Percentiles rank a stretch among this genome's conserved stretches.
phyloP scores from a whole-genome alignment of 1,140 invertebrate genomes.

The Leptinotarsa texana region DNA sequence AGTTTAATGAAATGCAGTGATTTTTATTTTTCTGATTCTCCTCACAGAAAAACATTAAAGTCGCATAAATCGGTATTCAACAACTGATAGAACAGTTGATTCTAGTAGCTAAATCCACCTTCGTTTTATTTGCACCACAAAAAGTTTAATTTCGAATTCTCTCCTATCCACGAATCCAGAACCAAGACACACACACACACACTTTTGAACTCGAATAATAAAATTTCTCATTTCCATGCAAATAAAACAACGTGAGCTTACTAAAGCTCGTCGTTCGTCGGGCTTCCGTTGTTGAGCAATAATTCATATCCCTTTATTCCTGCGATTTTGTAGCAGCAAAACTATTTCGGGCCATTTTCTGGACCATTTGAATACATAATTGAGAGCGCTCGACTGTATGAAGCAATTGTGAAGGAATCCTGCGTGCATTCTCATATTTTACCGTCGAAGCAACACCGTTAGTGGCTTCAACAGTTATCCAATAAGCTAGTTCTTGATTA shows the following conservation, averaged over 20 bases:
- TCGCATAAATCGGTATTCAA: no score
- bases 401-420: constrained; percentile 3
- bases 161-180: neutral
- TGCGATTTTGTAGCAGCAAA: neutral
- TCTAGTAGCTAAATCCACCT: neutral
- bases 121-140: neutral
- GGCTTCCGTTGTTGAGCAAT: neutral
- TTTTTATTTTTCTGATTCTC: no score
- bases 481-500: neutral
- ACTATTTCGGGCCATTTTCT: constrained; percentile 1
- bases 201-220: neutral
- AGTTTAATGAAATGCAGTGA: no score
- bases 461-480: neutral
- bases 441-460: neutral
- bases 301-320: constrained; percentile 3
- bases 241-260: neutral
- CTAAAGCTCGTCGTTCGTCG: neutral
- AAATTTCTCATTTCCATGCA: neutral
- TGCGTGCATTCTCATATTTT: neutral
- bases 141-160: neutral
- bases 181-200: neutral
- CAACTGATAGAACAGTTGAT: no score
- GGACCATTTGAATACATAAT: constrained; percentile 6
- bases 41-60: no score
- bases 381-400: neutral